Evolutionary conservation across 2,888 invertebrate species (phyloP).

Genomic region (Platycheirus rosarum): DNA sequence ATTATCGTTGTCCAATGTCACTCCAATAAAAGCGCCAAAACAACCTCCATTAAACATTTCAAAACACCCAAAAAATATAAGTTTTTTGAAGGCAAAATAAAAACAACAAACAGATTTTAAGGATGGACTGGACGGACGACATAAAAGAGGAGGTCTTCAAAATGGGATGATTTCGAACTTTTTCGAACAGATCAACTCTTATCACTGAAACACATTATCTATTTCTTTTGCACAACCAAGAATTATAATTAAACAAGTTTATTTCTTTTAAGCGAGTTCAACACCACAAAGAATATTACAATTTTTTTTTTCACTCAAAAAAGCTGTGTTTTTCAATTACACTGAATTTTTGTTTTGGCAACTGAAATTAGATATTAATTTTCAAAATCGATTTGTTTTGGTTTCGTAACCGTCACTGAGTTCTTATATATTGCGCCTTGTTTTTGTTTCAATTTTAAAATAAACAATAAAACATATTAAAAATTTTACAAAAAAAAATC

Average conservation of each 20-base stretch:
- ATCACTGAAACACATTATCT: conserved; percentile 36
- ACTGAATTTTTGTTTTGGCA: conserved; percentile 16
- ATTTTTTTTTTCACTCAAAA: not conserved
- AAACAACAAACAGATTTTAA: conserved; percentile 27
- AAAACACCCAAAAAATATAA: not conserved
- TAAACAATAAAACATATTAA: conserved; percentile 13
- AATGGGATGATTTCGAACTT: conserved; percentile 52
- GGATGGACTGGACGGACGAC: not conserved
- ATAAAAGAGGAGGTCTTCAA: conserved; percentile 27
- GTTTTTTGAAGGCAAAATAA: conserved; percentile 9
- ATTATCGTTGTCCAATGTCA: conserved; percentile 25
- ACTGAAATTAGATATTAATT: conserved; percentile 51
- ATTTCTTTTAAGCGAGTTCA: not conserved
- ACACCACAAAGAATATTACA: not conserved
- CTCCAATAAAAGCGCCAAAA: not conserved
- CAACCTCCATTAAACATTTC: not conserved
- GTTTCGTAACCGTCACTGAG: conserved; percentile 28
- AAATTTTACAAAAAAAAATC: conserved; percentile 22
- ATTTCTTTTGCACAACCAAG: conserved; percentile 38
- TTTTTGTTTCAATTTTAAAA: conserved; percentile 19
- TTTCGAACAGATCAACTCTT: conserved; percentile 12
- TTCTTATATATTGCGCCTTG: conserved; percentile 53
- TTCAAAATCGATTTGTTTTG: conserved; percentile 24
- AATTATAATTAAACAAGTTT: not conserved
- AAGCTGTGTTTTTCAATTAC: not conserved